Evolutionary conservation across 2,888 invertebrate genomes (phyloP).

Genomic region (Pharmacophagus antenor): DNA sequence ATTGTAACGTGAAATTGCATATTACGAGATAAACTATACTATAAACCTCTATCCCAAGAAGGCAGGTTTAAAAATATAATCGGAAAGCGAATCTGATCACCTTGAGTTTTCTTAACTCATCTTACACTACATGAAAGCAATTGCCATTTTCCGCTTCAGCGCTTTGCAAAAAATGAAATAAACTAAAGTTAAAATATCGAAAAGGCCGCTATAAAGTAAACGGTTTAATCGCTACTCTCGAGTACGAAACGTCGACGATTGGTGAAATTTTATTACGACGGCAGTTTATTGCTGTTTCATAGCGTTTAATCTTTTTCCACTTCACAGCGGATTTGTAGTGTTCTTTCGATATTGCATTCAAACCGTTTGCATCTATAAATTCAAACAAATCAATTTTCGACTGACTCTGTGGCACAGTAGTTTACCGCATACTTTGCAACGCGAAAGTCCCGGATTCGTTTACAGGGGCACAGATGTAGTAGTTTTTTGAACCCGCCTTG

Average conservation of each 20-base stretch:
- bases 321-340: slow-evolving; percentile 15
- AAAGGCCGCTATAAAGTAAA: background rate
- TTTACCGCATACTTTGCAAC: no score
- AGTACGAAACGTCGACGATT: slow-evolving; percentile 18
- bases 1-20: no score
- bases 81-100: no score
- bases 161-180: background rate
- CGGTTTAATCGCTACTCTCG: slow-evolving; percentile 3
- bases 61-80: no score
- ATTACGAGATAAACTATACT: no score
- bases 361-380: background rate
- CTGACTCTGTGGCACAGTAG: background rate
- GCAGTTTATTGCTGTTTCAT: slow-evolving; percentile 24
- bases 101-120: background rate
- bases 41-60: no score
- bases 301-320: slow-evolving; percentile 16
- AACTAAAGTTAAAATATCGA: background rate
- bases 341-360: background rate
- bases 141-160: background rate
- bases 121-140: background rate
- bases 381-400: background rate
- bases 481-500: no score
- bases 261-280: slow-evolving; percentile 25
- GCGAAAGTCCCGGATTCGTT: no score
- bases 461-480: no score